Percentiles rank a stretch among this genome's conserved stretches.
Evolutionary conservation across 2,113 vertebrate genomes (phyloP).

Genomic region (Xerus inauris): DNA sequence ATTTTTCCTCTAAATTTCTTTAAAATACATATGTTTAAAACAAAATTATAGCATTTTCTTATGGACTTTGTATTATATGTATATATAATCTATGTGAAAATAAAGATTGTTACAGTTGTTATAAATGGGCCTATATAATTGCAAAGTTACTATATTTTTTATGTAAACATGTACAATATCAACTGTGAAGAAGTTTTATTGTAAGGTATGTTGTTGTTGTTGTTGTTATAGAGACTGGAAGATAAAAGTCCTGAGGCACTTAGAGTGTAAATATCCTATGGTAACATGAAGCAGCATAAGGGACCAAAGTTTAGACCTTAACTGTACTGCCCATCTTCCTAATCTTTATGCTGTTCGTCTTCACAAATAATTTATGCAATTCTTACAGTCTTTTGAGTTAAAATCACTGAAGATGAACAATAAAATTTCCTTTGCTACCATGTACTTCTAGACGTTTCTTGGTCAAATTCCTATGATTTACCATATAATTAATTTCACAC

Average conservation of each 20-base stretch:
- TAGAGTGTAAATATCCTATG: neutral
- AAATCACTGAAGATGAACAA: neutral
- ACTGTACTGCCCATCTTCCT: neutral
- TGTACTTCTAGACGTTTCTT: neutral
- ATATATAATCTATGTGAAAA: neutral
- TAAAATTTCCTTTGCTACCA: neutral
- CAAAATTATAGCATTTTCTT: neutral
- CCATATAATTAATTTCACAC: neutral
- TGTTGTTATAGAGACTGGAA: neutral
- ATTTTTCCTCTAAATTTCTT: neutral
- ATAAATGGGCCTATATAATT: neutral
- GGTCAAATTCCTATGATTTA: neutral
- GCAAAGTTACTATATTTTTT: conserved; percentile 4
- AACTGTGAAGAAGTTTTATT: neutral
- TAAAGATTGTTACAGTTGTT: neutral
- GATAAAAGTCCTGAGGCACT: neutral
- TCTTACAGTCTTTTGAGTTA: neutral
- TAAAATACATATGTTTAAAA: neutral
- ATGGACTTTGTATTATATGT: neutral
- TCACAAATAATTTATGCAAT: neutral
- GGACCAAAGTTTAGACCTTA: neutral
- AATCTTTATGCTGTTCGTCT: neutral
- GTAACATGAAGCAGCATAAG: neutral
- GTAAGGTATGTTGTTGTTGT: neutral
- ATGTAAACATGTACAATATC: neutral